phyloP scores from a whole-genome alignment of 2,888 invertebrate genomes.

The Heptascelio sp. region DNA sequence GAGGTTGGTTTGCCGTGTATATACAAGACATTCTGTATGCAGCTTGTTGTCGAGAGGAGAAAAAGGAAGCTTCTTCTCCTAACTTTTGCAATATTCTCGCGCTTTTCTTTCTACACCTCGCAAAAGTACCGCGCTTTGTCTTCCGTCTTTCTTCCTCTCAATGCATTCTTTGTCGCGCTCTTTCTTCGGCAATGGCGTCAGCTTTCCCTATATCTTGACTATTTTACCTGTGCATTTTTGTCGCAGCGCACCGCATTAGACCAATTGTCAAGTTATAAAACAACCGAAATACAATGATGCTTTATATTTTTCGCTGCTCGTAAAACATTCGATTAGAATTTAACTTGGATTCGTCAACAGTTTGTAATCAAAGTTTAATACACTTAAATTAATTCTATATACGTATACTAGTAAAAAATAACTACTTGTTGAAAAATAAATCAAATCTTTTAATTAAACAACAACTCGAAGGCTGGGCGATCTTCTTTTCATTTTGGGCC shows the following conservation, averaged over 20 bases:
- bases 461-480: too few relatives aligned
- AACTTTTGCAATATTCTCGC: constrained; percentile 80
- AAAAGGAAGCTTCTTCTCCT: constrained; percentile 71
- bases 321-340: too few relatives aligned
- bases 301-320: too few relatives aligned
- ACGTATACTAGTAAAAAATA: too few relatives aligned
- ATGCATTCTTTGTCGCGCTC: constrained; percentile 17
- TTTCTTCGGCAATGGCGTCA: constrained; percentile 42
- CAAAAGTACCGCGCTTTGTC: constrained; percentile 46
- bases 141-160: constrained; percentile 11
- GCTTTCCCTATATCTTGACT: constrained; percentile 4
- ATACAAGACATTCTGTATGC: constrained; percentile 76
- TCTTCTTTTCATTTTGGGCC: too few relatives aligned
- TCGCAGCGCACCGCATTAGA: background rate
- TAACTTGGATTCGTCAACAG: too few relatives aligned
- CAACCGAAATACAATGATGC: constrained; percentile 8
- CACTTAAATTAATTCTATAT: too few relatives aligned
- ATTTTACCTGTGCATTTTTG: constrained; percentile 38
- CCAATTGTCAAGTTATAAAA: constrained; percentile 12
- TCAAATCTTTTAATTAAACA: too few relatives aligned
- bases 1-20: constrained; percentile 52
- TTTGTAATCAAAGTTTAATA: too few relatives aligned
- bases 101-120: constrained; percentile 74
- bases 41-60: constrained; percentile 74
- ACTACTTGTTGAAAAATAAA: too few relatives aligned